phyloP scores from a whole-genome alignment of 92 coral and sea anemone genomes.

The Paramuricea clavata region DNA sequence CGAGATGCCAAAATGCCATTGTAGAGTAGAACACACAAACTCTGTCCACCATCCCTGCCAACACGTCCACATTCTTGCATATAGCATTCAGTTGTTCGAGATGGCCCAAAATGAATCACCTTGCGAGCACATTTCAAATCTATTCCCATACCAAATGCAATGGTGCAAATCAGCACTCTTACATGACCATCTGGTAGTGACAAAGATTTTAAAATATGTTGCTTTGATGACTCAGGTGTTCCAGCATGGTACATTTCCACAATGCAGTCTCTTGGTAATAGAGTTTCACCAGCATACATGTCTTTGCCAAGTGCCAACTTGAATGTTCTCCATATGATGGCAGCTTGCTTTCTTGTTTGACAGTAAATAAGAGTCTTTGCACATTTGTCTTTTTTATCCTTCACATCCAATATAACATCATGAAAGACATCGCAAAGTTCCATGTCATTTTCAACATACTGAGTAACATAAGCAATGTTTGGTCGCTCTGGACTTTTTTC shows the following conservation, averaged over 20 bases:
- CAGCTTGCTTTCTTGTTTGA: background rate
- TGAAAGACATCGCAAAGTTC: background rate
- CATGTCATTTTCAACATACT: background rate
- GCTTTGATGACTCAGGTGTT: background rate
- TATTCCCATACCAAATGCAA: slow-evolving; percentile 35
- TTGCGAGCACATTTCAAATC: slow-evolving; percentile 5
- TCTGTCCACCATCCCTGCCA: slow-evolving; percentile 35
- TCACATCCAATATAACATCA: background rate
- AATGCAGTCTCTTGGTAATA: background rate
- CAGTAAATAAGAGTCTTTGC: too few relatives aligned
- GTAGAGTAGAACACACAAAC: background rate
- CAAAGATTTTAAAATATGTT: background rate
- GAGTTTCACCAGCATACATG: background rate
- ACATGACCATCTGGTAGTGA: slow-evolving; percentile 19
- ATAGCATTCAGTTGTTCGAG: slow-evolving; percentile 26
- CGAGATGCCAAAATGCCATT: slow-evolving; percentile 9
- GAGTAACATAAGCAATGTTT: background rate
- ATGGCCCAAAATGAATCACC: slow-evolving; percentile 35
- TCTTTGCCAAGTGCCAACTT: background rate
- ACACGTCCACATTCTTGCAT: slow-evolving; percentile 31
- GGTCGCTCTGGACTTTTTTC: background rate
- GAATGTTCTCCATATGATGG: too few relatives aligned
- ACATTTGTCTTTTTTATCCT: background rate
- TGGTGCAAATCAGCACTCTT: slow-evolving; percentile 29
- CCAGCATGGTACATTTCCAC: slow-evolving; percentile 10